These are phyloP conservation scores for Steinernema carpocapsae DNA, from an alignment of 2,888 invertebrate genomes.

Conservation along the genomic window DNA sequence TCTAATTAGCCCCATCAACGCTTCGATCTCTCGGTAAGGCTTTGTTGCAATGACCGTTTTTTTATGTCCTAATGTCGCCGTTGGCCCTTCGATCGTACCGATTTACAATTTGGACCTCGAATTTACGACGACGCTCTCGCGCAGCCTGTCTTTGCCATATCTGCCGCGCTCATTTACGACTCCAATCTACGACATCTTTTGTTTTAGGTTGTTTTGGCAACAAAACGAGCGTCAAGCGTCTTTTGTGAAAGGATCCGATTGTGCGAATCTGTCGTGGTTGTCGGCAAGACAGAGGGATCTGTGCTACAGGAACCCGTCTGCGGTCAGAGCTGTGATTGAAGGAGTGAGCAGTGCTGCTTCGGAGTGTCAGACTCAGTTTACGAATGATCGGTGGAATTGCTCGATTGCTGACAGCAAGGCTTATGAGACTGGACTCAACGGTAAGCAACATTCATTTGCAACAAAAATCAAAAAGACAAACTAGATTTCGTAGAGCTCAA, in stretches of 20 bases:
- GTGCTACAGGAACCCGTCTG: slow-evolving; percentile 1
- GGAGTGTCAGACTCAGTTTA: slow-evolving; percentile 85
- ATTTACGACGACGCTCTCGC: too few species aligned
- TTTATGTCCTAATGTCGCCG: slow-evolving; percentile 32
- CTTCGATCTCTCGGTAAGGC: slow-evolving; percentile 32
- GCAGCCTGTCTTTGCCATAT: background rate
- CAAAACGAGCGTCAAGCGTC: slow-evolving; percentile 16
- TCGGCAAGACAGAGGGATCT: slow-evolving; percentile 8
- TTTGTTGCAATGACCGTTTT: background rate
- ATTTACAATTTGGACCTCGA: slow-evolving; percentile 26
- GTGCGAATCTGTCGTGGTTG: slow-evolving; percentile 27
- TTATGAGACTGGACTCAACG: slow-evolving; percentile 18
- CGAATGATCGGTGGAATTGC: slow-evolving; percentile 87
- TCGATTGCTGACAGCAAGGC: slow-evolving; percentile 21
- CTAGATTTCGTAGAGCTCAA: too few species aligned
- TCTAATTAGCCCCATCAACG: slow-evolving; percentile 23
- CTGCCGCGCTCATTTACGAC: background rate
- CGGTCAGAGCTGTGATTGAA: background rate
- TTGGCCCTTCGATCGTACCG: slow-evolving; percentile 34
- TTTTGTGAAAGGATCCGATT: slow-evolving; percentile 6
- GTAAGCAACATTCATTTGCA: too few species aligned
- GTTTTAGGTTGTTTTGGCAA: slow-evolving; percentile 33
- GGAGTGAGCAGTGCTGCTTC: slow-evolving; percentile 72
- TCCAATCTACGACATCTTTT: background rate
- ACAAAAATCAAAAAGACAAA: too few species aligned